Evolutionary conservation across 30 jellyfish, hydroid and myxozoan genomes (phyloP).

Genomic region (Mastigias papua): DNA sequence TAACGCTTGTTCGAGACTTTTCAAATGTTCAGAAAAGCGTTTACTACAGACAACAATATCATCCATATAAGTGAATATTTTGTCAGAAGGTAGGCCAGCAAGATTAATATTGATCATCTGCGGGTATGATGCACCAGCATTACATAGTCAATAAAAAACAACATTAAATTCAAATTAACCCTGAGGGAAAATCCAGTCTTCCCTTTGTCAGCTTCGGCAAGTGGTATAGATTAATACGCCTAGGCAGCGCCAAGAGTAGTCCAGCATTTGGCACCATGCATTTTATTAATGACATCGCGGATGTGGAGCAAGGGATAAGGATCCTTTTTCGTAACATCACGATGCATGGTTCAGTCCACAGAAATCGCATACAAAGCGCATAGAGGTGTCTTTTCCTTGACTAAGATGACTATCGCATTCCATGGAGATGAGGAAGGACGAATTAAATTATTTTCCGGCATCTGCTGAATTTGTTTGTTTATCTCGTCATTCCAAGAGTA

Average conservation of each 20-base stretch:
- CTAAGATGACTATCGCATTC: slow-evolving; percentile 46
- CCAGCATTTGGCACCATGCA: slow-evolving; percentile 44
- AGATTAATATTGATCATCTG: slow-evolving; percentile 1
- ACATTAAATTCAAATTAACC: slow-evolving; percentile 40
- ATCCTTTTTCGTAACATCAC: slow-evolving; percentile 38
- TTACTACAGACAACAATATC: slow-evolving; percentile 32
- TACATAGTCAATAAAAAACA: slow-evolving; percentile 11
- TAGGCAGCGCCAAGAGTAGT: slow-evolving; percentile 62
- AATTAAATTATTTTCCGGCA: slow-evolving; percentile 33
- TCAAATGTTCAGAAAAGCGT: slow-evolving; percentile 1
- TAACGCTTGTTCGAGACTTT: slow-evolving; percentile 20
- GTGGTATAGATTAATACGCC: slow-evolving; percentile 53
- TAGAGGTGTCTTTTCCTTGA: slow-evolving; percentile 35
- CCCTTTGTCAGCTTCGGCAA: slow-evolving; percentile 39
- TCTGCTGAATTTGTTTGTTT: slow-evolving; percentile 25
- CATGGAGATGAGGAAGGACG: slow-evolving; percentile 64
- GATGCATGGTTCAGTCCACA: slow-evolving; percentile 30
- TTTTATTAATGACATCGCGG: slow-evolving; percentile 30
- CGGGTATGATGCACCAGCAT: slow-evolving; percentile 31
- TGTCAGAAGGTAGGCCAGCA: slow-evolving; percentile 43
- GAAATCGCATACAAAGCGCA: slow-evolving; percentile 51
- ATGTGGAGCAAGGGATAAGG: slow-evolving; percentile 48
- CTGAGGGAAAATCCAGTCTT: slow-evolving; percentile 48
- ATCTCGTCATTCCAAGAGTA: slow-evolving; percentile 39
- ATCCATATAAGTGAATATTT: slow-evolving; percentile 20